phyloP scores from a whole-genome alignment of 2,797 vertebrate species.

The Varecia variegata region DNA sequence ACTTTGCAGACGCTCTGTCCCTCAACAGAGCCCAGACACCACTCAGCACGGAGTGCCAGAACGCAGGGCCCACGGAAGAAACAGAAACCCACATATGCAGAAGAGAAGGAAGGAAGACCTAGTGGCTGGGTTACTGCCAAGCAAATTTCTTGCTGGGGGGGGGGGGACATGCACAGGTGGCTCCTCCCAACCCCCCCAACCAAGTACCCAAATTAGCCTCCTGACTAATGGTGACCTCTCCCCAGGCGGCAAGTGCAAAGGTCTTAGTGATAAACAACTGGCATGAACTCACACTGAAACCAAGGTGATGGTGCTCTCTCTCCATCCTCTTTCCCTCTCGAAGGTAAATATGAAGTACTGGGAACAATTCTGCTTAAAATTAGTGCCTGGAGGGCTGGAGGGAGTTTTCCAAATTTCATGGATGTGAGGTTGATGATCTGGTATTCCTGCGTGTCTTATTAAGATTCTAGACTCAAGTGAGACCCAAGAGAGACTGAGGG shows the following conservation, averaged over 20 bases:
- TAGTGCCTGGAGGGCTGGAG: neutral
- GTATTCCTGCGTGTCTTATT: neutral
- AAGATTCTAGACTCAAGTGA: neutral
- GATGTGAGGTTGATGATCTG: neutral
- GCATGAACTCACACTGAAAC: neutral
- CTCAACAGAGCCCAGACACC: no score
- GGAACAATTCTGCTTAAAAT: neutral
- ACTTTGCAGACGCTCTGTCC: no score
- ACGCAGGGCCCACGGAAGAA: neutral
- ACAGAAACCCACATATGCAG: neutral
- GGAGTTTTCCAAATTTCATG: neutral
- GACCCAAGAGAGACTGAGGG: neutral
- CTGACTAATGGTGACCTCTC: neutral
- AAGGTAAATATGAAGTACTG: neutral
- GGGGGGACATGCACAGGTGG: neutral
- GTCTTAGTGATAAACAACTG: neutral
- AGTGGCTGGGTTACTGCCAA: rapidly evolving
- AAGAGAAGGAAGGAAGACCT: neutral
- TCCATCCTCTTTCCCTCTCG: neutral
- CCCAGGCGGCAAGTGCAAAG: neutral
- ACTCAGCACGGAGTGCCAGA: neutral
- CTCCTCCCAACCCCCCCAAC: neutral
- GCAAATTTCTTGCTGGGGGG: neutral
- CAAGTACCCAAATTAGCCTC: neutral
- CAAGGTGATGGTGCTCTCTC: neutral